A percentile compares a stretch with the other conserved stretches of the same genome.
Evolutionary conservation across 1,140 invertebrate species (phyloP).

Genomic region (Drosophila kepulauana): DNA sequence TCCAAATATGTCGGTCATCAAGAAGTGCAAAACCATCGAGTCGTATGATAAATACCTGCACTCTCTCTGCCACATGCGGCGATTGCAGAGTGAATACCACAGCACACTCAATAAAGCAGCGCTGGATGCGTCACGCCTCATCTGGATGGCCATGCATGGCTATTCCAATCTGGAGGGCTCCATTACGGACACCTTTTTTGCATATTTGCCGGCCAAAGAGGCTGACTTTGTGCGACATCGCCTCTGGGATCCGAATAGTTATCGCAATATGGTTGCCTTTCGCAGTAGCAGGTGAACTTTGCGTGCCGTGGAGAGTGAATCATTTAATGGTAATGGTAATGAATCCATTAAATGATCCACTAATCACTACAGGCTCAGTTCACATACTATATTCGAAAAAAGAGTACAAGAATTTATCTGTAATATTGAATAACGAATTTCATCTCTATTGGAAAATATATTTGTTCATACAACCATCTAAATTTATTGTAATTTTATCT

Average conservation of each 20-base stretch:
- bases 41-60: background rate
- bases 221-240: conserved; percentile 40
- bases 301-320: conserved; percentile 15
- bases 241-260: conserved; percentile 32
- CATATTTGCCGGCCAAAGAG: conserved; percentile 70
- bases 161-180: conserved; percentile 39
- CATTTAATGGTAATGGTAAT: background rate
- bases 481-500: no score
- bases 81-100: conserved; percentile 11
- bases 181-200: conserved; percentile 58
- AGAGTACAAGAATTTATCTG: background rate
- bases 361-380: no score
- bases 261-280: conserved; percentile 29
- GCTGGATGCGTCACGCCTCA: conserved; percentile 46
- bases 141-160: conserved; percentile 62
- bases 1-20: background rate
- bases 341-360: background rate
- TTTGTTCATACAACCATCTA: no score
- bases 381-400: background rate
- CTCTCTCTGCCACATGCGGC: background rate
- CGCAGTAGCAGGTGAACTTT: background rate
- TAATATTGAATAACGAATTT: no score
- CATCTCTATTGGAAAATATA: no score
- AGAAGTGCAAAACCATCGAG: background rate
- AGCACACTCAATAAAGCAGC: conserved; percentile 36